Base-by-base conservation (phyloP, 2,888 invertebrate species). In the Amphiduros pacificus region DNA sequence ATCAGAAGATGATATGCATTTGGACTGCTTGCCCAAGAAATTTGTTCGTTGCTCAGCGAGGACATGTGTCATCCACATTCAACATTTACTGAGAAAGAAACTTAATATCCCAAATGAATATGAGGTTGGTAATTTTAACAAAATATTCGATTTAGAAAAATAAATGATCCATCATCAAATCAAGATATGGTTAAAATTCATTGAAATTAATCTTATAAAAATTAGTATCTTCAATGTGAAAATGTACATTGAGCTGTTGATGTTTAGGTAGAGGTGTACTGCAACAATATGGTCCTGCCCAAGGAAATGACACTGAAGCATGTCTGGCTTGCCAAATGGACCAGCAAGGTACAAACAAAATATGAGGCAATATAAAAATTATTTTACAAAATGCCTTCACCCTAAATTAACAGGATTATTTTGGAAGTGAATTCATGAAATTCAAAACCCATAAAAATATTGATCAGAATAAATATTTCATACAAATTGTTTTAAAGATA, bases 11-110 rank as follows among this genome's bases (percentile, higher is more conserved):
- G 65, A 70, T 49, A 9, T 58, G 4, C 64, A 67, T 2, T 59
- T 78, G 49, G 68, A 69, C 14, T 61, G 68, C 4, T 65, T 80
- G 54, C 75, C 77, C 54, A 76, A 74, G 65, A 80, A 80, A 63
- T 80, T 80, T 71, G 66, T 80, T 3, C 71, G 80, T 4, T 80
- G 80, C 61, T 78, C 80, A n/a, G 72, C 77, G 11, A 63, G 80
- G 36, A 74, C 79, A 1, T 72, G 77, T 53, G 71, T 80, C 1
- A 68, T 72, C 29, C 79, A 80, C 62, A 65, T 80, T 3, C 74
- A 77, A 41, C 64, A 71, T 29, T 67, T 79, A 55, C 65, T 80
- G 17, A 65, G 69, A 60, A 74, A 73, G 61, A 75, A 74, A 56
- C 67, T 80, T 26, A 56, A 63, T 50, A 64, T 79, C 20, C 77